These are phyloP conservation scores for Podarcis raffonei DNA, from an alignment of 2,113 vertebrate genomes.

Conservation along the genomic window DNA sequence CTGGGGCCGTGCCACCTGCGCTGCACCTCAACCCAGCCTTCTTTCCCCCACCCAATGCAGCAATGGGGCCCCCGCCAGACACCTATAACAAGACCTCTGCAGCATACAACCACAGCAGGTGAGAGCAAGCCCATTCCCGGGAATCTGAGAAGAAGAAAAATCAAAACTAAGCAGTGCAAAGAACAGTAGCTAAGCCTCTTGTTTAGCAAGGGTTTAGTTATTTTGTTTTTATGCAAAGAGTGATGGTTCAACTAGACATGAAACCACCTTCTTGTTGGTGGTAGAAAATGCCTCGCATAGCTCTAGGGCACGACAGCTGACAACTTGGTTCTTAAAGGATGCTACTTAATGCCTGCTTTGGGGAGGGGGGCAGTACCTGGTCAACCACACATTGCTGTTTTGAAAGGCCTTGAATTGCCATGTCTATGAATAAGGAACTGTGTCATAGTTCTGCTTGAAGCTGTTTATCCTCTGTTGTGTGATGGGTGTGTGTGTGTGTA, in stretches of 20 bases:
- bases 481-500: background rate
- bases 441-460: background rate
- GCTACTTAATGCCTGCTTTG: background rate
- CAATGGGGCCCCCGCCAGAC: conserved; percentile 77
- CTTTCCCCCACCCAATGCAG: conserved; percentile 79
- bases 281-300: background rate
- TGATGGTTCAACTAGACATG: background rate
- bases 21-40: conserved; percentile 90
- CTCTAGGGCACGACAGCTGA: background rate
- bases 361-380: background rate
- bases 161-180: background rate
- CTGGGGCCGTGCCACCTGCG: conserved; percentile 79
- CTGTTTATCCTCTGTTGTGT: background rate
- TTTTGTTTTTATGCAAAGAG: background rate
- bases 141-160: background rate
- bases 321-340: background rate
- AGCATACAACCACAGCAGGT: conserved; percentile 84
- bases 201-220: background rate
- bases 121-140: conserved; percentile 49
- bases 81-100: conserved; percentile 78
- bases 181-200: too few species aligned
- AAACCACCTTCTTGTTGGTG: background rate
- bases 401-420: background rate
- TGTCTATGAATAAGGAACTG: background rate
- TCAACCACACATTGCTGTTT: background rate